Evolutionary conservation across 2,113 vertebrate genomes (phyloP), one percentile per base, ranked within the genome.

Genomic region (Turnix velox): DNA sequence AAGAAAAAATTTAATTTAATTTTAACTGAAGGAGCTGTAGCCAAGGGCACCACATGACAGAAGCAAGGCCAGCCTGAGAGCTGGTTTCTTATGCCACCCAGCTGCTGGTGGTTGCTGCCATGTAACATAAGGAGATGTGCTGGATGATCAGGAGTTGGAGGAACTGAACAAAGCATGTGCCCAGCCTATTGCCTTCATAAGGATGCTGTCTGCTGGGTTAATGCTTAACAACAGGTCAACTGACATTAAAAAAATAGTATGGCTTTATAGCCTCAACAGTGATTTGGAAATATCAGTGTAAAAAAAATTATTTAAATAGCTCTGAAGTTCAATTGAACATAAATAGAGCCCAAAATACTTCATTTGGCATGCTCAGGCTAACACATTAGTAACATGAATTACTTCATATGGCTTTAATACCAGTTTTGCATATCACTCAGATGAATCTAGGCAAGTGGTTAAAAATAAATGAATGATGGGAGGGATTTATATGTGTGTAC

Each of bases 81-180:
- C 37, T 51, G 31, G 3, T 6, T 85, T 42, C n/a, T 18, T 16
- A 19, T 5, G 12, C 13, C 65, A 73, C 5, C 12, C 5, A 4
- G 24, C 49, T 51, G 23, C 63, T 49, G 33, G 61, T 58, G 40
- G n/a, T 7, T 45, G 43, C 73, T 92, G 40, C 62, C n/a, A 52
- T 31, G 28, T 12, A 49, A 27, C 0, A 0, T 6, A 25, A 63
- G 0, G 3, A 74, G 11, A 30, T 31, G 5, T 4, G 0, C 1
- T 6, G 25, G 8, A 17, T 54, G 37, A 24, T 65, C 8, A 18
- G 59, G 33, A n/a, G 35, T 4, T 17, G 25, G 19, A 71, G 40
- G 35, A 45, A 4, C 30, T 12, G n/a, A 67, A 24, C 23, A 52
- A 59, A 67, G 19, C 33, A 25, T 0, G 0, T 0, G 1, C 10